These are phyloP conservation scores for Julus scandinavius DNA, from an alignment of 2,888 invertebrate species.

Conservation along the genomic window DNA sequence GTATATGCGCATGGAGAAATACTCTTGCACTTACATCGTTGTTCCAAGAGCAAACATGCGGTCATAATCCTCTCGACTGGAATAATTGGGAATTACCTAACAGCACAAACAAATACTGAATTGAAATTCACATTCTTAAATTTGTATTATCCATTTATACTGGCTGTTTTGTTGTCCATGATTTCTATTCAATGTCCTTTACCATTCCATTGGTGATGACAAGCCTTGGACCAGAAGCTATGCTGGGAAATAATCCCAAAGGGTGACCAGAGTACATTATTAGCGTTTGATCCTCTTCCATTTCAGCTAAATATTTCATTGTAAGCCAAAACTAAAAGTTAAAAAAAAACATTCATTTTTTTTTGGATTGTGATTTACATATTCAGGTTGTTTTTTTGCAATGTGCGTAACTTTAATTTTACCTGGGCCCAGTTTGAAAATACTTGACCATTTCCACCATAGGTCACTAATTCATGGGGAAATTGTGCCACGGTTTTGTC, in stretches of 20 bases:
- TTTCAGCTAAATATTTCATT: slow-evolving; percentile 70
- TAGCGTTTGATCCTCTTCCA: slow-evolving; percentile 71
- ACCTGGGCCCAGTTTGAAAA: slow-evolving; percentile 75
- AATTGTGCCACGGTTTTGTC: slow-evolving; percentile 73
- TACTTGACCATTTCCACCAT: slow-evolving; percentile 75
- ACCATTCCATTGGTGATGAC: slow-evolving; percentile 75
- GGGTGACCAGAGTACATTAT: slow-evolving; percentile 74
- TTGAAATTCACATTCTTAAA: neutral
- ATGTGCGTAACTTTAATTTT: slow-evolving; percentile 52
- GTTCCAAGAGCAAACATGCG: slow-evolving; percentile 72
- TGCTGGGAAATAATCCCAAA: slow-evolving; percentile 71
- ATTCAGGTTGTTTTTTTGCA: too few relatives aligned
- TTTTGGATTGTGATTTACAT: too few relatives aligned
- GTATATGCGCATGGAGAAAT: neutral
- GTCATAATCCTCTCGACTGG: slow-evolving; percentile 70
- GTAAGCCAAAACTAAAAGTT: slow-evolving; percentile 70
- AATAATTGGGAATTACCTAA: slow-evolving; percentile 72
- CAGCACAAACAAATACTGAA: slow-evolving; percentile 57
- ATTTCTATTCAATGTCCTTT: slow-evolving; percentile 21
- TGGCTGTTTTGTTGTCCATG: too few relatives aligned
- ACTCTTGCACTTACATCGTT: slow-evolving; percentile 66
- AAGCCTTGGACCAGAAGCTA: slow-evolving; percentile 67
- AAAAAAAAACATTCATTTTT: neutral
- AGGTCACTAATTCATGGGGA: slow-evolving; percentile 73
- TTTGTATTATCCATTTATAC: neutral